These are phyloP conservation scores for Cerastoderma edule DNA, from an alignment of 2,888 invertebrate species.

Conservation along the genomic window DNA sequence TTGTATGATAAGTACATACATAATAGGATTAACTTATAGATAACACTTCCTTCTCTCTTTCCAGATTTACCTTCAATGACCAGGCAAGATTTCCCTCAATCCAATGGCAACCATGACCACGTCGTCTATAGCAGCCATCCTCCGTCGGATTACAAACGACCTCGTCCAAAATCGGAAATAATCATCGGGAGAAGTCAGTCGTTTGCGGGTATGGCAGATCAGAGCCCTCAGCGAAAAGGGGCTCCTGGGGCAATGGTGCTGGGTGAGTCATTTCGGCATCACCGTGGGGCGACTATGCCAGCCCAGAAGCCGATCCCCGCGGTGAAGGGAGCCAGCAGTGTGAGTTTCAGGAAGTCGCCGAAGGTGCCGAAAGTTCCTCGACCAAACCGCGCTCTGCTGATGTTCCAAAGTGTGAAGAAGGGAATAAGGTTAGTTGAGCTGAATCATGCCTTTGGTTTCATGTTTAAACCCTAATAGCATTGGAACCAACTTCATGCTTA, in stretches of 20 bases:
- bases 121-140: slow-evolving; percentile 29
- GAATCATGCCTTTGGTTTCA: no score
- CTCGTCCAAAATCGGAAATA: slow-evolving; percentile 54
- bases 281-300: slow-evolving; percentile 62
- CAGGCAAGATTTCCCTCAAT: slow-evolving; percentile 54
- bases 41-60: no score
- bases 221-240: slow-evolving; percentile 36
- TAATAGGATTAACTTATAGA: no score
- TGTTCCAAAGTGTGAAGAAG: slow-evolving; percentile 81
- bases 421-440: slow-evolving; percentile 83
- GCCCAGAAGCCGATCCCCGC: slow-evolving; percentile 48
- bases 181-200: slow-evolving; percentile 76
- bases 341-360: slow-evolving; percentile 74
- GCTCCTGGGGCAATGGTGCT: slow-evolving; percentile 69
- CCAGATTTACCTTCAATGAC: slow-evolving; percentile 68
- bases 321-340: slow-evolving; percentile 57
- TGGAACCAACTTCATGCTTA: no score
- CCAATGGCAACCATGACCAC: slow-evolving; percentile 48
- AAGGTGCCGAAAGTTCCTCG: slow-evolving; percentile 81
- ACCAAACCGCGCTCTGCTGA: slow-evolving; percentile 78
- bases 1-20: no score
- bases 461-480: no score
- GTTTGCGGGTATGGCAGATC: slow-evolving; percentile 72
- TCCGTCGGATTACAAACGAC: slow-evolving; percentile 36
- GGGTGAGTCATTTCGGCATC: slow-evolving; percentile 73